Evolutionary conservation across 2,888 invertebrate genomes (phyloP).

Genomic region (Noctua comes): DNA sequence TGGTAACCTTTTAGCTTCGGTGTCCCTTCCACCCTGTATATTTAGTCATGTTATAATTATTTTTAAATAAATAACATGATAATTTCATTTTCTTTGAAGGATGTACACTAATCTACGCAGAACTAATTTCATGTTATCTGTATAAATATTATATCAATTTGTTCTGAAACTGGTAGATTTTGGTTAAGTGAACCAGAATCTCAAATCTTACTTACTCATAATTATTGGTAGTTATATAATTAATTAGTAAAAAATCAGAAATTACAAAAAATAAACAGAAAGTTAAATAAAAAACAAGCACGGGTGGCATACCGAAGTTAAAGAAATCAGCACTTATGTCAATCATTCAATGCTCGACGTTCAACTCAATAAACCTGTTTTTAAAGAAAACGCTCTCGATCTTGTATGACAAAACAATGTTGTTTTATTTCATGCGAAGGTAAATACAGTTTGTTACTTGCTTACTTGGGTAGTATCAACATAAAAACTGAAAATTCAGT

Average conservation of each 20-base stretch:
- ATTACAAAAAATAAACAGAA: neutral
- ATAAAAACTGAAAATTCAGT: neutral
- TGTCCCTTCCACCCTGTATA: no score
- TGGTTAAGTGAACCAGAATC: neutral
- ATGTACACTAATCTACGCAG: neutral
- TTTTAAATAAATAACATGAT: no score
- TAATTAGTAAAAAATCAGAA: neutral
- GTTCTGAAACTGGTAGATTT: neutral
- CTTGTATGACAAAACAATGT: conserved; percentile 39
- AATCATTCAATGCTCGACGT: conserved; percentile 29
- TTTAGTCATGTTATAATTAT: neutral
- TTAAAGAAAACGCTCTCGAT: conserved; percentile 40
- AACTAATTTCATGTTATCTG: neutral
- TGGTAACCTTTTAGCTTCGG: no score
- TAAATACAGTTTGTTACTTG: conserved; percentile 20
- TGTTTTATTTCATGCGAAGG: conserved; percentile 34
- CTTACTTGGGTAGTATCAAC: neutral
- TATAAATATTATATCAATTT: neutral
- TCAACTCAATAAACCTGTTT: conserved; percentile 47
- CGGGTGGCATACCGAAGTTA: conserved; percentile 6
- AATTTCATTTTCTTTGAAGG: neutral
- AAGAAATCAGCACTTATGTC: conserved; percentile 33
- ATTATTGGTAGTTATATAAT: neutral
- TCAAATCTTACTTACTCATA: neutral
- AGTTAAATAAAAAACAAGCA: neutral